These are phyloP conservation scores for Lepeophtheirus nordmannii DNA, from an alignment of 2,888 invertebrate species.

Conservation along the genomic window DNA sequence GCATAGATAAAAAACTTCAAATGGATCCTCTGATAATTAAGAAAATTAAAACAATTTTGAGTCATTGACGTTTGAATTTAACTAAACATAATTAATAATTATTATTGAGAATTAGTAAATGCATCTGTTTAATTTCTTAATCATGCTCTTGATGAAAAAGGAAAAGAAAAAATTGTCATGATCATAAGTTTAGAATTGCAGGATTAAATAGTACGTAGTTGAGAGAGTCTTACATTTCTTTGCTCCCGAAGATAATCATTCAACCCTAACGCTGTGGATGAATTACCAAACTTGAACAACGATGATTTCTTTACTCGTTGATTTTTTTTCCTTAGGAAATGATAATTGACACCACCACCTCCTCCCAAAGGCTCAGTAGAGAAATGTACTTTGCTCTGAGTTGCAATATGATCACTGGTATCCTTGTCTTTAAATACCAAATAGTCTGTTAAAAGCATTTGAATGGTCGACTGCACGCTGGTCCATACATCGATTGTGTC, in stretches of 20 bases:
- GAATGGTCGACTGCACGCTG: slow-evolving; percentile 66
- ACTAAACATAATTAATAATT: too few species aligned
- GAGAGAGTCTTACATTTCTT: neutral
- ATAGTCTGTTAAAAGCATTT: slow-evolving; percentile 60
- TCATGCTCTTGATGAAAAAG: too few species aligned
- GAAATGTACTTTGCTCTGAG: slow-evolving; percentile 28
- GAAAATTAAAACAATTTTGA: too few species aligned
- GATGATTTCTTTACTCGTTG: slow-evolving; percentile 36
- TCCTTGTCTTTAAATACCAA: slow-evolving; percentile 48
- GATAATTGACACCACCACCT: slow-evolving; percentile 37
- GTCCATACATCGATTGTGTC: slow-evolving; percentile 67
- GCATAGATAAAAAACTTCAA: too few species aligned
- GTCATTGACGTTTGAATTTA: too few species aligned
- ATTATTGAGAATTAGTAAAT: too few species aligned
- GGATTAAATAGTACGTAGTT: too few species aligned
- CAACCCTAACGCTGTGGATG: slow-evolving; percentile 43
- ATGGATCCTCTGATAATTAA: too few species aligned
- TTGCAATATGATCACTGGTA: slow-evolving; percentile 25
- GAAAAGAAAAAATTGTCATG: too few species aligned
- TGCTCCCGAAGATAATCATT: slow-evolving; percentile 41
- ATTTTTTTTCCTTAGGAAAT: slow-evolving; percentile 37
- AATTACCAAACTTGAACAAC: slow-evolving; percentile 55
- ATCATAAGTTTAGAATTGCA: too few species aligned
- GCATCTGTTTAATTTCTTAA: too few species aligned
- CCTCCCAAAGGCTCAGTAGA: slow-evolving; percentile 25